Percentiles rank a stretch among this genome's conserved stretches.
Evolutionary conservation across 2,888 invertebrate species (phyloP).

Genomic region (Griposia aprilina): DNA sequence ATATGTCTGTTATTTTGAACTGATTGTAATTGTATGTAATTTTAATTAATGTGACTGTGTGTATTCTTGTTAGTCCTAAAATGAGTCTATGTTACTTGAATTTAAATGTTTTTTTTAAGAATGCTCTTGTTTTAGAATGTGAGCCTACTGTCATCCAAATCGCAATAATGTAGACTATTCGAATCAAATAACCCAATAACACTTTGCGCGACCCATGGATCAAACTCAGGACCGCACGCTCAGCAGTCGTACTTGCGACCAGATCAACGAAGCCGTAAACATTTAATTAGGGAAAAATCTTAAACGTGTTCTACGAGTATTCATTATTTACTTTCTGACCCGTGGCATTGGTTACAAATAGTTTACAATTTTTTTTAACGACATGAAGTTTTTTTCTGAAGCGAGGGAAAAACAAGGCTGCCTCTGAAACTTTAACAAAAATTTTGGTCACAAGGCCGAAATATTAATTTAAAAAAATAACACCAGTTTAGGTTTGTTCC

Average conservation of each 20-base stretch:
- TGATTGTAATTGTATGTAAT: too few species aligned
- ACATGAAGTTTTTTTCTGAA: constrained; percentile 21
- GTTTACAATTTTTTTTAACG: constrained; percentile 18
- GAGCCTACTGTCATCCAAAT: background rate
- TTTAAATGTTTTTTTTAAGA: too few species aligned
- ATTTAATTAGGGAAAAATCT: background rate
- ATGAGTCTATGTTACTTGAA: too few species aligned
- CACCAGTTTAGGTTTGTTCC: background rate
- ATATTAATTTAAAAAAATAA: constrained; percentile 21
- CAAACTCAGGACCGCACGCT: background rate
- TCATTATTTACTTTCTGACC: background rate
- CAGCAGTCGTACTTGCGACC: background rate
- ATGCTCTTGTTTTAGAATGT: background rate
- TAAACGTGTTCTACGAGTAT: background rate
- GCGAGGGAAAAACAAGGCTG: constrained; percentile 9
- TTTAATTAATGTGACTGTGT: too few species aligned
- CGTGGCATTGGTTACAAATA: constrained; percentile 7
- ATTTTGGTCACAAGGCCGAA: background rate
- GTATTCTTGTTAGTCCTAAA: too few species aligned
- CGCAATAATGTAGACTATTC: background rate
- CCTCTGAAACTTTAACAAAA: constrained; percentile 26
- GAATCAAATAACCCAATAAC: background rate
- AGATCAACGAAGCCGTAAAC: background rate
- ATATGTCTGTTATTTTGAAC: too few species aligned
- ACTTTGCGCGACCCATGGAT: background rate